Evolutionary conservation across 92 coral and sea anemone genomes (phyloP).

Genomic region (Heteractis magnifica): DNA sequence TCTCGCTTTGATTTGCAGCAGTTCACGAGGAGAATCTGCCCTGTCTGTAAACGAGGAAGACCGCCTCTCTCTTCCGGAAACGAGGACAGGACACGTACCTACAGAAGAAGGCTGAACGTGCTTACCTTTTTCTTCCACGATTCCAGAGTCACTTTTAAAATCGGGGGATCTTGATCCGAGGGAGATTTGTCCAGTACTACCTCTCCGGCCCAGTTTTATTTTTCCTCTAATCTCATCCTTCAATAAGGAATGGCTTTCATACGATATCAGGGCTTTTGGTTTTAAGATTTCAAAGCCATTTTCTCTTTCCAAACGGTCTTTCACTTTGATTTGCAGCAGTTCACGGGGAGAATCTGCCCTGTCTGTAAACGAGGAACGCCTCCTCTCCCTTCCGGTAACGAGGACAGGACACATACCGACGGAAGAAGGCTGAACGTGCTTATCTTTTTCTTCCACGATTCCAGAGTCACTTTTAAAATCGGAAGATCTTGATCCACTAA

Average conservation of each 20-base stretch:
- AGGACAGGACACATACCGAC: background rate
- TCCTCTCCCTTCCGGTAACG: background rate
- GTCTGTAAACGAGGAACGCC: background rate
- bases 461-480: background rate
- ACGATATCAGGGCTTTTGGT: background rate
- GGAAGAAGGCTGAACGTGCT: background rate
- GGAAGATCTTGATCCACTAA: no score
- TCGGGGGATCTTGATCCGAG: background rate
- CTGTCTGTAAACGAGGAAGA: background rate
- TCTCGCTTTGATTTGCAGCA: slow-evolving; percentile 3
- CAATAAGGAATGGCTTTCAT: background rate
- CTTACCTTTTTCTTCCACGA: background rate
- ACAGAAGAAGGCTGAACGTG: background rate
- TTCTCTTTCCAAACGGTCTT: slow-evolving; percentile 1
- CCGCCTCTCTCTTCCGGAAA: background rate
- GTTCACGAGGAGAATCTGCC: slow-evolving; percentile 3
- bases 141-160: background rate
- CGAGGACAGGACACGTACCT: background rate
- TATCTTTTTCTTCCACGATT: background rate
- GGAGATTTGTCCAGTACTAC: no score
- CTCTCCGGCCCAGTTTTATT: background rate
- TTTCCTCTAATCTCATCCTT: background rate
- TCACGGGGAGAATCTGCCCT: slow-evolving; percentile 4
- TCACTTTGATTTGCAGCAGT: background rate
- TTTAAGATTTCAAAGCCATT: background rate